Evolutionary conservation across 2,888 invertebrate species (phyloP).

Genomic region (Melolontha melolontha): DNA sequence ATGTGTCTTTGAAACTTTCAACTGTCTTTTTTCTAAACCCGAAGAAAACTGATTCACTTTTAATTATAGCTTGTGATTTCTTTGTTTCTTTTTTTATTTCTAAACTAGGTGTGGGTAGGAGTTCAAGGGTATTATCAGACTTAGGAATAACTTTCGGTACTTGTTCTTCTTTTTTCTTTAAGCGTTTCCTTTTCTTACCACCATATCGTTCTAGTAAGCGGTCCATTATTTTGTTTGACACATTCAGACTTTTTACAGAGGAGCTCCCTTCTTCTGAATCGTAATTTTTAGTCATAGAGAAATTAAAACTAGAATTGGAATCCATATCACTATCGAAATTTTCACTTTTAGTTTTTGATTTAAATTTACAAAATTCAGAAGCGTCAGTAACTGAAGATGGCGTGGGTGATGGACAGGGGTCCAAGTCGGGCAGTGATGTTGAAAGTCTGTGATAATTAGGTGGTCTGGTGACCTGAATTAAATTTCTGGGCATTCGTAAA

Average conservation of each 20-base stretch:
- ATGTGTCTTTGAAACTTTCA: constrained; percentile 75
- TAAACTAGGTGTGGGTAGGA: constrained; percentile 76
- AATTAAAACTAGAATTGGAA: constrained; percentile 74
- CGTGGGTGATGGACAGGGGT: constrained; percentile 80
- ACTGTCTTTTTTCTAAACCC: constrained; percentile 79
- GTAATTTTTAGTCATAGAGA: constrained; percentile 69
- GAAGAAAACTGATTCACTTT: constrained; percentile 72
- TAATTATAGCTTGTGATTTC: constrained; percentile 60
- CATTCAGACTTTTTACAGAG: constrained; percentile 74
- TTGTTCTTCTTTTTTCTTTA: constrained; percentile 69
- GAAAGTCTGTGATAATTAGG: constrained; percentile 77
- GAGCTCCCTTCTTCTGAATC: constrained; percentile 78
- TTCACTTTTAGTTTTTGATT: constrained; percentile 61
- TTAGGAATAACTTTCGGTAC: constrained; percentile 71
- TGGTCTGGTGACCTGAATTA: constrained; percentile 84
- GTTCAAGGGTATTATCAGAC: constrained; percentile 69
- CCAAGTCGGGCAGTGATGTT: constrained; percentile 82
- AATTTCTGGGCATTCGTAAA: constrained; percentile 82
- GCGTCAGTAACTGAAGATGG: constrained; percentile 74
- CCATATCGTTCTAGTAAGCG: constrained; percentile 76
- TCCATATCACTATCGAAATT: constrained; percentile 74
- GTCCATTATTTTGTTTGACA: constrained; percentile 71
- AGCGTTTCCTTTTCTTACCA: constrained; percentile 69
- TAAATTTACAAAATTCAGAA: constrained; percentile 53
- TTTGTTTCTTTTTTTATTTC: constrained; percentile 62